phyloP scores from a whole-genome alignment of 1,140 invertebrate genomes.

The Subanguina moxae region DNA sequence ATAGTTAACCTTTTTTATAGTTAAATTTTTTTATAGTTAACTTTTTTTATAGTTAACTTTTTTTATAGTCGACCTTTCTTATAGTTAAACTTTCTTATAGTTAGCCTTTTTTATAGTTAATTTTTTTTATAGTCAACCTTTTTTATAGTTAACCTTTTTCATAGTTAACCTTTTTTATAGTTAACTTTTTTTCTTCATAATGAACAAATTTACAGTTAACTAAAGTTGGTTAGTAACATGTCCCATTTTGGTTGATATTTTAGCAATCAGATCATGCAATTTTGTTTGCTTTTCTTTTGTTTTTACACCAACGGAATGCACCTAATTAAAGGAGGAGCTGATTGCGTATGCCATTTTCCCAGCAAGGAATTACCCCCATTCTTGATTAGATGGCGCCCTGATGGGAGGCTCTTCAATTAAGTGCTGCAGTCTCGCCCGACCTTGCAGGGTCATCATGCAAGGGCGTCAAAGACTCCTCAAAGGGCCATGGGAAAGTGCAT shows the following conservation, averaged over 20 bases:
- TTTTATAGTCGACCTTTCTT: too few species aligned
- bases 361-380: background rate
- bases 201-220: background rate
- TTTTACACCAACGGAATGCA: background rate
- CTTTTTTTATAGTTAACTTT: too few species aligned
- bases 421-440: background rate
- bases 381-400: background rate
- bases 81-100: too few species aligned
- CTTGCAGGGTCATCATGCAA: background rate
- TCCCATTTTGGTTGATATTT: background rate
- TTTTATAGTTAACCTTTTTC: too few species aligned
- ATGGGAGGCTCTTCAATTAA: background rate
- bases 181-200: background rate
- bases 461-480: background rate
- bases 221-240: too few species aligned
- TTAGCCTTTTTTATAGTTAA: background rate
- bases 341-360: background rate
- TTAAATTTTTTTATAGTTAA: too few species aligned
- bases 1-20: too few species aligned
- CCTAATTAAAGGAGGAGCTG: background rate
- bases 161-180: too few species aligned
- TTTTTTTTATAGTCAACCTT: background rate
- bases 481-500: slow-evolving; percentile 7
- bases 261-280: slow-evolving; percentile 4
- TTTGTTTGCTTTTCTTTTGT: background rate